These are phyloP conservation scores for Microctenopoma stevenorrisi DNA, from an alignment of 2,797 vertebrate species.

Conservation along the genomic window DNA sequence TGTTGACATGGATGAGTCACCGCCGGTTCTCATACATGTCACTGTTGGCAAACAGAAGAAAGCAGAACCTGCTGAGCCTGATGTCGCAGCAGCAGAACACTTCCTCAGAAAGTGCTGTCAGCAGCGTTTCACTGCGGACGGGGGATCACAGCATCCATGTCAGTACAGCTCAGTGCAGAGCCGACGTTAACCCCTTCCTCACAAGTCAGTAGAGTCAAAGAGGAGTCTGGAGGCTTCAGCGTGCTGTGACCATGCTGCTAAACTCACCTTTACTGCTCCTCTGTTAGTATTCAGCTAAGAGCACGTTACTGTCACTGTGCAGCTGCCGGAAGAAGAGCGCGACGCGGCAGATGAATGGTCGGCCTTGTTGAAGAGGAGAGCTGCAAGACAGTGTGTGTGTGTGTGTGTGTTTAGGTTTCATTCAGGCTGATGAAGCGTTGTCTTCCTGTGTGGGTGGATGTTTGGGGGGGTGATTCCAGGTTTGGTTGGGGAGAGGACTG, in stretches of 20 bases:
- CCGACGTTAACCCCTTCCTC: neutral
- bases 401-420: neutral
- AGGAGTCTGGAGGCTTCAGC: neutral
- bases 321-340: constrained; percentile 4
- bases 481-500: too few relatives aligned
- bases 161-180: neutral
- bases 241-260: too few relatives aligned
- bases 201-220: neutral
- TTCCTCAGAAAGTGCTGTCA: constrained; percentile 33
- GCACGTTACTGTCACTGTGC: constrained; percentile 9
- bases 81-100: constrained; percentile 33
- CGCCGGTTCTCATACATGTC: constrained; percentile 49
- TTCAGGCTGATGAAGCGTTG: too few relatives aligned
- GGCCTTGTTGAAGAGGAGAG: constrained; percentile 34
- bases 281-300: constrained; percentile 19
- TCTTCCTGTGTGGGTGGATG: too few relatives aligned
- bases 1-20: constrained; percentile 3
- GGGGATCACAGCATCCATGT: neutral
- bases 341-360: constrained; percentile 40
- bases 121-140: constrained; percentile 9
- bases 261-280: too few relatives aligned
- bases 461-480: too few relatives aligned
- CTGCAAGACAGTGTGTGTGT: constrained; percentile 17
- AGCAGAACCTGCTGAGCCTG: constrained; percentile 57
- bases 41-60: constrained; percentile 59